These are phyloP conservation scores for Penaeus vannamei DNA, from an alignment of 1,140 invertebrate species.

Conservation along the genomic window DNA sequence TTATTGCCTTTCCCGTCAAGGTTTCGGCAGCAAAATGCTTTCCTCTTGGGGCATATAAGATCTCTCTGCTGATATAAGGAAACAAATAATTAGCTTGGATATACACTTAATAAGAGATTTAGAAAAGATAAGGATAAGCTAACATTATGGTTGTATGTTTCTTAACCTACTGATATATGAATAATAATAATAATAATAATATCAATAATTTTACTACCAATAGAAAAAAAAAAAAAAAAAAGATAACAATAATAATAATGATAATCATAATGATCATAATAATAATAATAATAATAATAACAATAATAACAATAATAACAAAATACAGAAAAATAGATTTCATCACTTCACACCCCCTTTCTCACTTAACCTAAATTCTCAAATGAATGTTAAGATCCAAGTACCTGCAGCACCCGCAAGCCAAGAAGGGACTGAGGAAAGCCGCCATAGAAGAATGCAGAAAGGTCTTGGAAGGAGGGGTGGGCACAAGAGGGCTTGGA, in stretches of 20 bases:
- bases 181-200: too few species aligned
- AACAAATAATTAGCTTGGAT: not conserved
- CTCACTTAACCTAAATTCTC: not conserved
- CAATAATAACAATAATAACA: too few species aligned
- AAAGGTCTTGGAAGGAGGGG: slow-evolving; percentile 75
- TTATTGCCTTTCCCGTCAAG: slow-evolving; percentile 72
- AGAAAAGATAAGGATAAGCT: not conserved
- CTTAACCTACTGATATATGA: too few species aligned
- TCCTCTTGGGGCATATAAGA: slow-evolving; percentile 67
- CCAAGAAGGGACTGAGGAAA: slow-evolving; percentile 72
- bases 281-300: too few species aligned
- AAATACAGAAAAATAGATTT: not conserved
- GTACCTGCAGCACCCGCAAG: slow-evolving; percentile 70
- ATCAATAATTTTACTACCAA: too few species aligned
- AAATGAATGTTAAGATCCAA: not conserved
- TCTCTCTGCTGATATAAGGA: slow-evolving; percentile 52
- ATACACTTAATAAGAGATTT: not conserved
- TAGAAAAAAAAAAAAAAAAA: too few species aligned
- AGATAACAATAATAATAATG: too few species aligned
- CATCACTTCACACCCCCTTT: not conserved
- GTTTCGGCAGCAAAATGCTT: slow-evolving; percentile 62
- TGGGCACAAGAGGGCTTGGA: slow-evolving; percentile 78
- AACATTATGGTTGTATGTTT: too few species aligned
- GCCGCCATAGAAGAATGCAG: slow-evolving; percentile 71
- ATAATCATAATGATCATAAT: too few species aligned